Base-by-base conservation (phyloP, 1,140 invertebrate genomes). In the Pinna nobilis region DNA sequence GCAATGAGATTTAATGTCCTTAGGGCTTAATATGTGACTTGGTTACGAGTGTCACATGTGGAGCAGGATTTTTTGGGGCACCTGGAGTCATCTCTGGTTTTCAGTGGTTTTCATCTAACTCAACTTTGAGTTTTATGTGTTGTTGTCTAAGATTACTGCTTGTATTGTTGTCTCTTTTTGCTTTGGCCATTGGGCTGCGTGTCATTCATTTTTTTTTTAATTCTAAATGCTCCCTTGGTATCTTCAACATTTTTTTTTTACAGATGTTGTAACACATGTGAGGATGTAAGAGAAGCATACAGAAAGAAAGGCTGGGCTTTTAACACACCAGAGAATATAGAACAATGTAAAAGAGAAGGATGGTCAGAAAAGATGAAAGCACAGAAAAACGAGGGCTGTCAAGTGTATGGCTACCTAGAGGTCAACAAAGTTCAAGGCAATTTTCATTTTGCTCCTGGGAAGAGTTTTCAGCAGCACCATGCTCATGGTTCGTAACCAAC, bases 361-460 rank as follows among this genome's bases (percentile, higher is more conserved):
- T 93, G 92, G 80, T 73, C 78, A 20, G 92, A 94, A 77, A 93
- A 93, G 86, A 88, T 93, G 70, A 93, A 86, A 47, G 83, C 86
- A 20, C 84, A 88, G 53, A 82, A 88, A 60, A 89, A 89, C 93
- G 90, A 93, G 92, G 86, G 95, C 92, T 79, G 96, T 95, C 77
- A 94, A 91, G 74, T 99, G 69, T 97, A 94, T 92, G 98, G 98
- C 1, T 94, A 95, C 82, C 92, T 99, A 89, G 94, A 97, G 91
- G 97, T 99, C 2, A 98, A 98, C 84, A 92, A 97, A 90, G 96
- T 96, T 81, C 95, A 94, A 72, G 98, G 98, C 64, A 99, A 97
- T 90, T 99, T 99, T 86, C 98, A 99, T 86, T 94, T 99, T 87
- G 97, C 97, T 57, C 97, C 97, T 44, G 97, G 98, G 41, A 94